Evolutionary conservation across 2,113 vertebrate species (phyloP).

Genomic region (Lasiurus cinereus): DNA sequence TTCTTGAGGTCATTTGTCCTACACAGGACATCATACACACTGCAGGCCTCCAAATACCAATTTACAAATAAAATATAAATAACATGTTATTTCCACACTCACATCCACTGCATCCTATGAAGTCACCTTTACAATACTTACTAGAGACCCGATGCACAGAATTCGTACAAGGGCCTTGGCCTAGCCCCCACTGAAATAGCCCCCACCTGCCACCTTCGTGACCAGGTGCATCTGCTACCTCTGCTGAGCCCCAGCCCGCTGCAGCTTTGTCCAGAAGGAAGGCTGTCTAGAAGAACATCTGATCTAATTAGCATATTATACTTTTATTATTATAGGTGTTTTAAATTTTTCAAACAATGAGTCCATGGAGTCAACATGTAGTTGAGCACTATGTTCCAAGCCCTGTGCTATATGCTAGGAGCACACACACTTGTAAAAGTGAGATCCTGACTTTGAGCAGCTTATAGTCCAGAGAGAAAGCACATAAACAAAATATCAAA

Average conservation of each 20-base stretch:
- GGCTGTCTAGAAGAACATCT: too few species aligned
- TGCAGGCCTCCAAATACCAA: neutral
- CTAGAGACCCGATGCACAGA: too few species aligned
- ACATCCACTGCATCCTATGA: neutral
- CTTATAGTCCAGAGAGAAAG: neutral
- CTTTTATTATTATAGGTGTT: too few species aligned
- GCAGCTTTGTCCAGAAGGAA: too few species aligned
- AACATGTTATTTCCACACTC: neutral
- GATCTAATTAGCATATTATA: too few species aligned
- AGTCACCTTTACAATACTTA: neutral
- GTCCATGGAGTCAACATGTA: neutral
- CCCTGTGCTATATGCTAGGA: neutral
- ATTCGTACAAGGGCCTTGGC: too few species aligned
- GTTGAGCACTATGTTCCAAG: neutral
- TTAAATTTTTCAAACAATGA: slow-evolving; percentile 32
- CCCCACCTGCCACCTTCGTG: too few species aligned
- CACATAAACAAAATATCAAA: slow-evolving; percentile 21
- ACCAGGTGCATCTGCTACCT: too few species aligned
- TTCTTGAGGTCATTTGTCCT: neutral
- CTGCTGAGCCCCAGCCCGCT: too few species aligned
- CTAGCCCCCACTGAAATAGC: too few species aligned
- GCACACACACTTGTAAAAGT: neutral
- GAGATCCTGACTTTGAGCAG: neutral
- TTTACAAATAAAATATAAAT: slow-evolving; percentile 42
- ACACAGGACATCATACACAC: neutral